Percentiles rank a stretch among this genome's conserved stretches.
Evolutionary conservation across 2,888 invertebrate genomes (phyloP).

Genomic region (Netelia virgata): DNA sequence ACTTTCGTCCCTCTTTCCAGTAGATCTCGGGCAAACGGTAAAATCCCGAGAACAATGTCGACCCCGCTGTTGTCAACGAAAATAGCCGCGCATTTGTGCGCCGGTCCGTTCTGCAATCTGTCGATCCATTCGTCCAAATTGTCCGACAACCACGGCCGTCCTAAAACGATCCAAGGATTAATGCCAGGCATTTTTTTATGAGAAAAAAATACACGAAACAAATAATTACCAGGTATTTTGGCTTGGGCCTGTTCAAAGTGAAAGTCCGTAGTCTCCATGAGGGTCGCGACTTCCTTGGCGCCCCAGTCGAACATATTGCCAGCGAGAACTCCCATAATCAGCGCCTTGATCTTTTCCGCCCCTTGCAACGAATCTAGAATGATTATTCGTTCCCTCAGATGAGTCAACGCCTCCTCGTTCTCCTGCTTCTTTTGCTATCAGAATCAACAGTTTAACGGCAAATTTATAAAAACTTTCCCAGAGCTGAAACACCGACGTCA

Average conservation of each 20-base stretch:
- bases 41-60: conserved; percentile 96
- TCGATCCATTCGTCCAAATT: conserved; percentile 93
- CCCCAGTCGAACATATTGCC: conserved; percentile 99
- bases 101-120: conserved; percentile 88
- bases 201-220: background rate
- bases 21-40: conserved; percentile 95
- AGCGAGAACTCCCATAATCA: conserved; percentile 87
- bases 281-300: conserved; percentile 94
- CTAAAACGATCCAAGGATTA: conserved; percentile 77
- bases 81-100: conserved; percentile 95
- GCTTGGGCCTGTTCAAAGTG: conserved; percentile 93
- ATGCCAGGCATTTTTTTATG: background rate
- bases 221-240: conserved; percentile 89
- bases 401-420: conserved; percentile 92
- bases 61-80: conserved; percentile 99
- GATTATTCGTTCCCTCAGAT: conserved; percentile 89
- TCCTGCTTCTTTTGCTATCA: conserved; percentile 94
- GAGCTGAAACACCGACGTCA: background rate
- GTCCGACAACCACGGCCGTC: conserved; percentile 96
- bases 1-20: conserved; percentile 94
- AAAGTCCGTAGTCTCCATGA: conserved; percentile 92
- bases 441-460: conserved; percentile 81
- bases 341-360: conserved; percentile 82
- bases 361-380: conserved; percentile 89
- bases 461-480: conserved; percentile 40